These are phyloP conservation scores for Drosophila putrida DNA, from an alignment of 2,888 invertebrate species.

Conservation along the genomic window DNA sequence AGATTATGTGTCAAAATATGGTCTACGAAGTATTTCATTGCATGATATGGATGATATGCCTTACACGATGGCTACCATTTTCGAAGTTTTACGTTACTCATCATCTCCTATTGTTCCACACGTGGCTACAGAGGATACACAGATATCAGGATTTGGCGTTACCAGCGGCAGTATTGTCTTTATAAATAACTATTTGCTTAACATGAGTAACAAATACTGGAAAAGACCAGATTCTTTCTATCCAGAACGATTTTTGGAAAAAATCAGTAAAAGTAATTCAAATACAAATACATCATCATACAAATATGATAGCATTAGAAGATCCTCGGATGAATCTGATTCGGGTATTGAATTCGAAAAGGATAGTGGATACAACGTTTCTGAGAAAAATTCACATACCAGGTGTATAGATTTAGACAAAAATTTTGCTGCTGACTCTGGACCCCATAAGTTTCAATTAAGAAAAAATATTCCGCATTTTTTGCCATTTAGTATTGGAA, in stretches of 20 bases:
- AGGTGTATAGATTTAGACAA: constrained; percentile 8
- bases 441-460: constrained; percentile 66
- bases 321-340: constrained; percentile 86
- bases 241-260: constrained; percentile 91
- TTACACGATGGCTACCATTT: constrained; percentile 92
- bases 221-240: constrained; percentile 89
- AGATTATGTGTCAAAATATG: constrained; percentile 87
- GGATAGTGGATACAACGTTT: constrained; percentile 30
- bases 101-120: constrained; percentile 97
- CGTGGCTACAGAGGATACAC: constrained; percentile 92
- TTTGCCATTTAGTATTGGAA: constrained; percentile 94
- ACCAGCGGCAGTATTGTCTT: constrained; percentile 93
- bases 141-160: constrained; percentile 90
- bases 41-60: constrained; percentile 90
- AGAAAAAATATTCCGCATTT: constrained; percentile 89
- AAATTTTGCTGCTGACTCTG: neutral
- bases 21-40: constrained; percentile 87
- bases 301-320: constrained; percentile 46
- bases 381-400: neutral
- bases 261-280: constrained; percentile 27
- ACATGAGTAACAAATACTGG: constrained; percentile 91
- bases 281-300: neutral
- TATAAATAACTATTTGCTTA: constrained; percentile 93
- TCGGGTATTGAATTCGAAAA: constrained; percentile 87
- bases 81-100: constrained; percentile 91